Conservation (phyloP, 2,113 vertebrate species). For the Typhlomys cinereus region DNA sequence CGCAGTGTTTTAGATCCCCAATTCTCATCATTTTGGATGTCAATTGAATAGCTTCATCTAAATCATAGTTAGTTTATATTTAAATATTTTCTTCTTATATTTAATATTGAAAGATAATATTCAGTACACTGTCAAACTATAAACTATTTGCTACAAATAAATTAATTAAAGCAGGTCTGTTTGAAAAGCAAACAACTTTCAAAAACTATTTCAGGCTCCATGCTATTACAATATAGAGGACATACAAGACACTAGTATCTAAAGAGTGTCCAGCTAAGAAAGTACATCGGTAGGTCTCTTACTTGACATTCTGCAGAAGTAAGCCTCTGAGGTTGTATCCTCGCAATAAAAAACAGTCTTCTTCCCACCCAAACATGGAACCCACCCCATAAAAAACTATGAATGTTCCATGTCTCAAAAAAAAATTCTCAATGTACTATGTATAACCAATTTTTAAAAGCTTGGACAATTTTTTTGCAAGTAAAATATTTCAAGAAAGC, state of each 20-base stretch:
- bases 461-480: not conserved
- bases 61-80: not conserved
- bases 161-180: not conserved
- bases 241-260: not conserved
- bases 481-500: not conserved
- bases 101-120: not conserved
- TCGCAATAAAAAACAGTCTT: not conserved
- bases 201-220: not conserved
- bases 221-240: not conserved
- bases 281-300: not conserved
- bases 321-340: not conserved
- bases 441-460: not conserved
- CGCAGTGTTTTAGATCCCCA: not conserved
- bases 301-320: not conserved
- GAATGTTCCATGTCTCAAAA: not conserved
- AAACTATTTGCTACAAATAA: not conserved
- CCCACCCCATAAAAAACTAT: not conserved
- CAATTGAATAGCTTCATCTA: not conserved
- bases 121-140: not conserved
- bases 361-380: not conserved
- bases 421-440: not conserved
- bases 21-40: not conserved
- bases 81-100: not conserved
- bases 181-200: constrained; percentile 29
- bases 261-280: not conserved